Conservation (phyloP, 2,888 invertebrate genomes). For the Ashinkailepas kermadecensis region DNA sequence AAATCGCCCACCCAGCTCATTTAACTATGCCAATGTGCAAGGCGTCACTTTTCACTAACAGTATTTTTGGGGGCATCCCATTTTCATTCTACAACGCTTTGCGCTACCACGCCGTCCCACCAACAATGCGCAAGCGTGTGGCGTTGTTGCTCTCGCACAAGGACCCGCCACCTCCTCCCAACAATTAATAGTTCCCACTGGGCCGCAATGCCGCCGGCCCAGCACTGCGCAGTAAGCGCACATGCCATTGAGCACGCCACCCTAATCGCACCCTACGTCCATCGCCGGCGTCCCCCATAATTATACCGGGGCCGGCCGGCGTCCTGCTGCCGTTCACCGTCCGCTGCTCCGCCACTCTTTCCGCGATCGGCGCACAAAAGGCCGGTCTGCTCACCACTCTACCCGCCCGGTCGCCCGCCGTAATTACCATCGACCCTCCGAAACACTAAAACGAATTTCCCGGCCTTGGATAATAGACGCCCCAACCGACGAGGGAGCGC, state of each 20-base stretch:
- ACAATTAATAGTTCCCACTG: not conserved
- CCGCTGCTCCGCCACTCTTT: not conserved
- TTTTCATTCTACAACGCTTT: too few species aligned
- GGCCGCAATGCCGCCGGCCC: not conserved
- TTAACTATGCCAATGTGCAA: too few species aligned
- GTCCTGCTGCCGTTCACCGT: not conserved
- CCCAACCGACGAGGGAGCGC: not conserved
- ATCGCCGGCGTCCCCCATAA: conserved; percentile 8
- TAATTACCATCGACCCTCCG: conserved; percentile 16
- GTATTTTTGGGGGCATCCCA: too few species aligned
- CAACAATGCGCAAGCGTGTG: too few species aligned
- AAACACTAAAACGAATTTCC: conserved; percentile 17
- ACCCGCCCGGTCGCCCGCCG: not conserved
- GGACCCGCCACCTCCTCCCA: not conserved
- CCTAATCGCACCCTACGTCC: not conserved
- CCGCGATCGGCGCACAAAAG: conserved; percentile 14
- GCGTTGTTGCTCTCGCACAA: not conserved
- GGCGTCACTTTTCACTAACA: too few species aligned
- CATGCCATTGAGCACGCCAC: not conserved
- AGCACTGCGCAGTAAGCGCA: not conserved
- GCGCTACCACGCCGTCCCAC: too few species aligned
- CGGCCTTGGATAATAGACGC: conserved; percentile 16
- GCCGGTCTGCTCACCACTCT: not conserved
- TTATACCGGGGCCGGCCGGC: not conserved
- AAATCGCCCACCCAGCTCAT: too few species aligned